Evolutionary conservation across 2,113 vertebrate genomes (phyloP).

Genomic region (Semnornis frantzii): DNA sequence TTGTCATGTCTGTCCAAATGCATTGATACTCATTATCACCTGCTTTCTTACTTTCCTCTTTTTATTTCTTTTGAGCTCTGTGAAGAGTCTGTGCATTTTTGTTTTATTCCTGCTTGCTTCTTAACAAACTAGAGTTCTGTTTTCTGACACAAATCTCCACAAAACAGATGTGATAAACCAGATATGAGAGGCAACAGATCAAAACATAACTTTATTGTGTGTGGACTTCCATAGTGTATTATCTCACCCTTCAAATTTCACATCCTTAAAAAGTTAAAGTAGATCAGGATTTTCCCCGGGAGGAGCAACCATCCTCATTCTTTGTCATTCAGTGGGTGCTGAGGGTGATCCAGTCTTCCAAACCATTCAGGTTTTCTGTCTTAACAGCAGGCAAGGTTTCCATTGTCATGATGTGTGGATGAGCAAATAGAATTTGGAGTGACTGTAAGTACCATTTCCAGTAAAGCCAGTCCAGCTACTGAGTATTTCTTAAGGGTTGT

Average conservation of each 20-base stretch:
- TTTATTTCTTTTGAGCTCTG: neutral
- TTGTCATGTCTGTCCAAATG: neutral
- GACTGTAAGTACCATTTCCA: neutral
- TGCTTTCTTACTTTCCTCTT: neutral
- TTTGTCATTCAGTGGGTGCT: neutral
- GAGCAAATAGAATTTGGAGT: neutral
- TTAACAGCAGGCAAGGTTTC: neutral
- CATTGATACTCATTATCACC: neutral
- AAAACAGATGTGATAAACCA: neutral
- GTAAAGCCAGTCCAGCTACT: neutral
- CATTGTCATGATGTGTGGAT: neutral
- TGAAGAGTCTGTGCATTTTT: neutral
- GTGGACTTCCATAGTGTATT: neutral
- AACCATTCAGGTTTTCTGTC: neutral
- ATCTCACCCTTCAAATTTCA: neutral
- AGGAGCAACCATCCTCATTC: neutral
- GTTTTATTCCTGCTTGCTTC: neutral
- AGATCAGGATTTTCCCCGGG: neutral
- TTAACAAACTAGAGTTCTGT: neutral
- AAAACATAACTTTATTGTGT: rapidly evolving
- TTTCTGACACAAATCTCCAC: neutral
- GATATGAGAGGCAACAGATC: neutral
- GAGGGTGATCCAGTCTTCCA: neutral
- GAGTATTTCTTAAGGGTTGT: neutral
- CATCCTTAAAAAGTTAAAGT: neutral